Evolutionary conservation across 2,113 vertebrate genomes (phyloP).

Genomic region (Xiphophorus couchianus): DNA sequence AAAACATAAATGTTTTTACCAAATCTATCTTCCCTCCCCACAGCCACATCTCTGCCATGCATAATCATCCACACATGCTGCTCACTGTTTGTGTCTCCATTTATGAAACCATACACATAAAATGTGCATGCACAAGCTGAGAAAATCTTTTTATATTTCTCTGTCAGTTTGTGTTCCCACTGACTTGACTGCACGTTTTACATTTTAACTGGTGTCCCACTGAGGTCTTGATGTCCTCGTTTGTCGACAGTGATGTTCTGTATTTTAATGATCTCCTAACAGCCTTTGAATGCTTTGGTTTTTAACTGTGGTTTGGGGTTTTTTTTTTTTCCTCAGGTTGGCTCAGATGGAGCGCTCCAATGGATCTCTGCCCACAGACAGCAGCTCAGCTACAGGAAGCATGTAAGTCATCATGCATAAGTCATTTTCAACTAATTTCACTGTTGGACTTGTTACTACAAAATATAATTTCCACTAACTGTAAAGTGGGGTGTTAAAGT

Average conservation of each 20-base stretch:
- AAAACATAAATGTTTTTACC: slow-evolving; percentile 7
- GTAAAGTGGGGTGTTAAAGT: background rate
- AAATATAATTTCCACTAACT: background rate
- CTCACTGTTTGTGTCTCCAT: background rate
- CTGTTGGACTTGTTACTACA: background rate
- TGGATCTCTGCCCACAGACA: slow-evolving; percentile 94
- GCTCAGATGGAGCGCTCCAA: slow-evolving; percentile 97
- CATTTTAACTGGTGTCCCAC: slow-evolving; percentile 15
- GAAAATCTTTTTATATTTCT: background rate
- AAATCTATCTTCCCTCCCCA: too few relatives aligned
- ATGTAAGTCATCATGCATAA: slow-evolving; percentile 86
- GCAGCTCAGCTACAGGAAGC: slow-evolving; percentile 96
- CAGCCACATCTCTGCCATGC: background rate
- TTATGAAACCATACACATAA: background rate
- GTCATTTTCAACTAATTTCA: background rate
- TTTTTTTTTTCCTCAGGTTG: slow-evolving; percentile 79
- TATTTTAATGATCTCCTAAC: slow-evolving; percentile 28
- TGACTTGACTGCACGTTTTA: background rate
- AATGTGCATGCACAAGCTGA: background rate
- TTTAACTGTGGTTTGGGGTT: background rate
- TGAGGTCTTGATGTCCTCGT: slow-evolving; percentile 12
- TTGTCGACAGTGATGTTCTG: slow-evolving; percentile 6
- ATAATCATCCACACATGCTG: background rate
- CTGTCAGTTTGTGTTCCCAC: slow-evolving; percentile 2
- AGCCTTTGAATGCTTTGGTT: slow-evolving; percentile 16